phyloP scores from a whole-genome alignment of 2,888 invertebrate species.

The Entomobrya multifasciata region DNA sequence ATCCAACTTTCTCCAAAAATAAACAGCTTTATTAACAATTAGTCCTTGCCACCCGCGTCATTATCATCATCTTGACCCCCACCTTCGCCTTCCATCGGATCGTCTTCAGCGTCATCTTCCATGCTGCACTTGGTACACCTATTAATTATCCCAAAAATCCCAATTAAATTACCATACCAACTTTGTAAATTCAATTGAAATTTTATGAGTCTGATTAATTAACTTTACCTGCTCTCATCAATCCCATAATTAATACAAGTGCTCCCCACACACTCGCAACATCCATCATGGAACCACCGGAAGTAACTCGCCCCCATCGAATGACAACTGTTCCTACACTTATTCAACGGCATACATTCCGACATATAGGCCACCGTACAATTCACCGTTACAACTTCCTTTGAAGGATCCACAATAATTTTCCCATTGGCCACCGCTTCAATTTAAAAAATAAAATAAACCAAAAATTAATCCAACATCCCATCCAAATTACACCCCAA shows the following conservation, averaged over 20 bases:
- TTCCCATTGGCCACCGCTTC: constrained; percentile 77
- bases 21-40: too few species aligned
- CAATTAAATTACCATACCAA: too few species aligned
- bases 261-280: constrained; percentile 95
- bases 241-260: constrained; percentile 94
- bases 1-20: too few species aligned
- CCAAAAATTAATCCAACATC: too few species aligned
- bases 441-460: constrained; percentile 19
- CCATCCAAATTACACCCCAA: too few species aligned
- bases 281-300: constrained; percentile 97
- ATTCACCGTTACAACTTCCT: constrained; percentile 85
- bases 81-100: constrained; percentile 41
- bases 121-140: constrained; percentile 76
- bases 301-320: constrained; percentile 92
- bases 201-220: too few species aligned
- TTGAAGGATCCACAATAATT: constrained; percentile 80
- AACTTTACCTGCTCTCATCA: constrained; percentile 88
- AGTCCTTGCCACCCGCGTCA: constrained; percentile 27
- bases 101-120: constrained; percentile 71
- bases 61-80: constrained; percentile 12
- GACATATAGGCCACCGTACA: constrained; percentile 96
- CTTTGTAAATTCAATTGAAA: too few species aligned
- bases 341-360: constrained; percentile 93
- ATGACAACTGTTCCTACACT: constrained; percentile 90
- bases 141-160: too few species aligned